Conservation (phyloP, 2,888 invertebrate species). For the Arrhopalites spinosus region DNA sequence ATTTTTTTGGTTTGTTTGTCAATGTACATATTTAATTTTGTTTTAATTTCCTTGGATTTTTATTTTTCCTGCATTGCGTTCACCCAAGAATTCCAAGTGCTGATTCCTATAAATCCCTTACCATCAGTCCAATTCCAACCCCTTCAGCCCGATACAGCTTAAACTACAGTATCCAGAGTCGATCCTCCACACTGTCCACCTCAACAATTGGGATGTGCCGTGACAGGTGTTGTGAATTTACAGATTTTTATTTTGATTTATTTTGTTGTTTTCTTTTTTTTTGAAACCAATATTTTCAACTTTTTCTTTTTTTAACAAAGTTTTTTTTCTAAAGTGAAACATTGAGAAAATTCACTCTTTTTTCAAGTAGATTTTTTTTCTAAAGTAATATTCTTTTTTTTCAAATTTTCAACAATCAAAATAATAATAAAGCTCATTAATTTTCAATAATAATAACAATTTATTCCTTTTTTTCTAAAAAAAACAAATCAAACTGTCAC, state of each 20-base stretch:
- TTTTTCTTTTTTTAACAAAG: not conserved
- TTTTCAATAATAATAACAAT: too few relatives aligned
- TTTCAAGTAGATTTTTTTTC: too few relatives aligned
- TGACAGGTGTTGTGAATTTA: slow-evolving; percentile 54
- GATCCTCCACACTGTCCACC: slow-evolving; percentile 49
- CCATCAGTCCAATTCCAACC: slow-evolving; percentile 49
- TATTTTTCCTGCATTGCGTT: slow-evolving; percentile 1
- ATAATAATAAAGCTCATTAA: too few relatives aligned
- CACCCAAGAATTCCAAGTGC: slow-evolving; percentile 49
- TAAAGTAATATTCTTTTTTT: too few relatives aligned
- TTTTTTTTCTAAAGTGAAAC: not conserved
- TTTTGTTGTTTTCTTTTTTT: too few relatives aligned
- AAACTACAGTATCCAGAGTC: slow-evolving; percentile 53
- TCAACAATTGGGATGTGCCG: slow-evolving; percentile 56
- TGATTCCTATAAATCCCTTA: slow-evolving; percentile 54
- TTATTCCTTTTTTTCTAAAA: too few relatives aligned
- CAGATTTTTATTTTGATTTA: slow-evolving; percentile 40
- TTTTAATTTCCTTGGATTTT: slow-evolving; percentile 25
- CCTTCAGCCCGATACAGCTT: slow-evolving; percentile 54
- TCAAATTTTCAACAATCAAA: too few relatives aligned
- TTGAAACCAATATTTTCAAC: not conserved
- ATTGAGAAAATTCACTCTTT: too few relatives aligned
- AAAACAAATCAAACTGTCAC: too few relatives aligned
- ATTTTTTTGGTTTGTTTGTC: not conserved
- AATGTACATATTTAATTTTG: not conserved